These are phyloP conservation scores for Drosophila trapezifrons DNA, from an alignment of 1,140 invertebrate species.

Conservation along the genomic window DNA sequence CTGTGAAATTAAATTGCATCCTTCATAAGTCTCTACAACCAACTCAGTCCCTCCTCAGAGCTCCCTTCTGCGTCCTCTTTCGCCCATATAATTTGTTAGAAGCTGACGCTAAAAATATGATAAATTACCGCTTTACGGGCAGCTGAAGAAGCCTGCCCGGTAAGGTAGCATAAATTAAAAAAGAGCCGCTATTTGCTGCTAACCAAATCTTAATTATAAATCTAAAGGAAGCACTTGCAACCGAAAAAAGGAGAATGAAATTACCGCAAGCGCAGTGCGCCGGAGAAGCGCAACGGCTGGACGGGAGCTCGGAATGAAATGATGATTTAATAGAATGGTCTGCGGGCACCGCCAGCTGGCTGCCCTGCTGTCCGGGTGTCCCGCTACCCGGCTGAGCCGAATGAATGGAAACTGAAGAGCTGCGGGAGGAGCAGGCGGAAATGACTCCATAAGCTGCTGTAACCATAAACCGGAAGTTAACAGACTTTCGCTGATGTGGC, in stretches of 20 bases:
- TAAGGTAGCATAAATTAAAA: slow-evolving; percentile 44
- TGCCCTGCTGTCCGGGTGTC: slow-evolving; percentile 19
- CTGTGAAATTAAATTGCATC: slow-evolving; percentile 69
- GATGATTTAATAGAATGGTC: slow-evolving; percentile 83
- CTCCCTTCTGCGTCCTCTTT: neutral
- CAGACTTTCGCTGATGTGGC: slow-evolving; percentile 82
- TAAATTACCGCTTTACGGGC: slow-evolving; percentile 69
- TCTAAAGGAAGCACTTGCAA: slow-evolving; percentile 82
- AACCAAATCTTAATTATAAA: slow-evolving; percentile 83
- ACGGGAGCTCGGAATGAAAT: slow-evolving; percentile 60
- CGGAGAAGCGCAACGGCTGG: slow-evolving; percentile 12
- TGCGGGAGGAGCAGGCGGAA: slow-evolving; percentile 52
- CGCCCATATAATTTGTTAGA: slow-evolving; percentile 56
- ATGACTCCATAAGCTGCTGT: slow-evolving; percentile 82
- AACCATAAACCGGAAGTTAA: slow-evolving; percentile 83
- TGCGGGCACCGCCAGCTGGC: slow-evolving; percentile 79
- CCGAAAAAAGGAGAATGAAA: slow-evolving; percentile 43
- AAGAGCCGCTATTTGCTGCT: slow-evolving; percentile 68
- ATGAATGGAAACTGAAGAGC: slow-evolving; percentile 65
- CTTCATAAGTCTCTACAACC: slow-evolving; percentile 40
- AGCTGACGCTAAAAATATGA: slow-evolving; percentile 67
- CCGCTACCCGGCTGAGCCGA: slow-evolving; percentile 60
- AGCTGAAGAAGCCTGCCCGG: slow-evolving; percentile 45
- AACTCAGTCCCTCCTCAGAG: slow-evolving; percentile 8
- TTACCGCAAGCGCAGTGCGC: slow-evolving; percentile 71